phyloP scores from a whole-genome alignment of 2,888 invertebrate species.

The Ametastegia equiseti region DNA sequence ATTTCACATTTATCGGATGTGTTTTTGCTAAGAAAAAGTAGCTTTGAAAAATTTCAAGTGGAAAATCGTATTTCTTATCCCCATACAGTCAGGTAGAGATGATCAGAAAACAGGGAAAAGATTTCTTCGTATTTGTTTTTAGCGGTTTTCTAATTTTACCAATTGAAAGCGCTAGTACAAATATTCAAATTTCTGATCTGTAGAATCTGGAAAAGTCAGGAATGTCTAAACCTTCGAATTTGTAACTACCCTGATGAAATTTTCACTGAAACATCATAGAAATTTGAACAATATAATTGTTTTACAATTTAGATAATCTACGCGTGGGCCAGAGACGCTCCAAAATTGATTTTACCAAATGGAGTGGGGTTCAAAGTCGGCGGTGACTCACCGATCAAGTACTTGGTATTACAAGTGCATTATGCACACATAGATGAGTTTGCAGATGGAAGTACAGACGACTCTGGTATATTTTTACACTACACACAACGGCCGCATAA shows the following conservation, averaged over 20 bases:
- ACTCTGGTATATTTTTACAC: slow-evolving; percentile 89
- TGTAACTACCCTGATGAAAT: too few relatives aligned
- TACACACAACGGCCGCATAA: slow-evolving; percentile 88
- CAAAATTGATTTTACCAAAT: slow-evolving; percentile 86
- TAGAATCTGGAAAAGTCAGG: too few relatives aligned
- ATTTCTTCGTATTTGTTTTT: too few relatives aligned
- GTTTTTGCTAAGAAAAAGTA: too few relatives aligned
- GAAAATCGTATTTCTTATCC: too few relatives aligned
- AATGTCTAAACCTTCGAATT: slow-evolving; percentile 13
- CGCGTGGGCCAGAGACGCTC: slow-evolving; percentile 97
- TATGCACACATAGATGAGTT: slow-evolving; percentile 84
- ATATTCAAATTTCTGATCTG: too few relatives aligned
- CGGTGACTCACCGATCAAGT: slow-evolving; percentile 87
- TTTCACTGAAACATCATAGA: neutral
- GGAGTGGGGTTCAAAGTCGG: slow-evolving; percentile 97
- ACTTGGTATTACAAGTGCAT: slow-evolving; percentile 96
- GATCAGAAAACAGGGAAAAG: too few relatives aligned
- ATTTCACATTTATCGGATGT: too few relatives aligned
- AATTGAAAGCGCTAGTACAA: too few relatives aligned
- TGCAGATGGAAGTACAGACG: slow-evolving; percentile 86
- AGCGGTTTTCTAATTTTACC: too few relatives aligned
- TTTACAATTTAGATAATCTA: slow-evolving; percentile 85
- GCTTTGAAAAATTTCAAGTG: too few relatives aligned
- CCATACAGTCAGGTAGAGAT: too few relatives aligned
- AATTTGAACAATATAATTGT: neutral